Evolutionary conservation across 2,797 vertebrate genomes (phyloP).

Genomic region (Capromys pilorides): DNA sequence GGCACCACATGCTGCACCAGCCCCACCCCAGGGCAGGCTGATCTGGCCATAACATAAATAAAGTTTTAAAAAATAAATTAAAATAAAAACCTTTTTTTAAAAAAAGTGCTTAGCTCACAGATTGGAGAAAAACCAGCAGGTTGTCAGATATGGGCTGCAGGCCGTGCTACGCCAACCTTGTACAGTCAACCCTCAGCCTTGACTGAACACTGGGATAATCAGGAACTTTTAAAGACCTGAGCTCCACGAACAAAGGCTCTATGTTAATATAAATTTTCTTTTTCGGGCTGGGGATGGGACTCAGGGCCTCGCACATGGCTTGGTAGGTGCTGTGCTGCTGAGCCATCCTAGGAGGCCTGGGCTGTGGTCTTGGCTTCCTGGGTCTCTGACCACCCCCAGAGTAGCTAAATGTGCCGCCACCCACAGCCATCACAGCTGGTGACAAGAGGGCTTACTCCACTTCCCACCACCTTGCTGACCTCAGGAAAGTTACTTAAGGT

Average conservation of each 20-base stretch:
- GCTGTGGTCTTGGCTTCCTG: background rate
- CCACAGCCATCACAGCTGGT: background rate
- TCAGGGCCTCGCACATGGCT: background rate
- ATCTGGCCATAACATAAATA: no score
- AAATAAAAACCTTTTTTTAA: no score
- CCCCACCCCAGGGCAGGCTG: no score
- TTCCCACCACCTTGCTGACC: background rate
- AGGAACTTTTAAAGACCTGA: background rate
- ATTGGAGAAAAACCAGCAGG: background rate
- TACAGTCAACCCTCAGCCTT: background rate
- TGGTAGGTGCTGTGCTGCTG: background rate
- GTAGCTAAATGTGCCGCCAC: accelerated
- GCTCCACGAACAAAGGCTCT: background rate
- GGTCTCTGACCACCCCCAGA: background rate
- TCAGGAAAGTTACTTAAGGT: background rate
- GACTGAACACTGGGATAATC: background rate
- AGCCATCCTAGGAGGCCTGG: background rate
- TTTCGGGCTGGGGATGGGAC: background rate
- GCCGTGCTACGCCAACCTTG: background rate
- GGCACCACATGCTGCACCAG: no score
- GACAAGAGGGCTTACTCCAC: background rate
- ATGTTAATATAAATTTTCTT: background rate
- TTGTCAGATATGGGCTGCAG: background rate
- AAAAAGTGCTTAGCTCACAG: background rate
- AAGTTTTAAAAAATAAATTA: no score